phyloP scores from a whole-genome alignment of 37 sponge, comb jelly and placozoan species.

The Cliona cf. orientalis region DNA sequence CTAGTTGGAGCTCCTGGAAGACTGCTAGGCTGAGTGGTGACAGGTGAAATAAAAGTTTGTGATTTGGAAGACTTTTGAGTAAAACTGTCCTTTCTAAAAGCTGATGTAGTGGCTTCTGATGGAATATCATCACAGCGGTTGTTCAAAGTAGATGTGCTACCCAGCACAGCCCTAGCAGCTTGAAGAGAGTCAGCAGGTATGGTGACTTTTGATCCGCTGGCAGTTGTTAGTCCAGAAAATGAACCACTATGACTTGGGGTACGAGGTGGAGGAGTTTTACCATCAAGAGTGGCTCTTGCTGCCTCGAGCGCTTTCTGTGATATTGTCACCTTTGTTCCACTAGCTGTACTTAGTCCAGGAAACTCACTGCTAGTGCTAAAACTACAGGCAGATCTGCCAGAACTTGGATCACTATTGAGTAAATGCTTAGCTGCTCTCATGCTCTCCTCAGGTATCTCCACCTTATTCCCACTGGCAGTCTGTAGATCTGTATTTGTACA shows the following conservation, averaged over 20 bases:
- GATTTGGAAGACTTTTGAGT: too few relatives aligned
- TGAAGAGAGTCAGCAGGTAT: conserved; percentile 14
- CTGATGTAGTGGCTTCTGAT: too few relatives aligned
- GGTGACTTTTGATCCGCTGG: conserved; percentile 55
- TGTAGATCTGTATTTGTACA: conserved; percentile 30
- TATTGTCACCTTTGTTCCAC: conserved; percentile 35
- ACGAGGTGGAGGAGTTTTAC: not conserved
- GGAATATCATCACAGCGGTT: too few relatives aligned
- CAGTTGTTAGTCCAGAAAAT: conserved; percentile 49
- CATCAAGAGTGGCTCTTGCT: conserved; percentile 9
- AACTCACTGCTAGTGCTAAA: not conserved
- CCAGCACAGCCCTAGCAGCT: conserved; percentile 24
- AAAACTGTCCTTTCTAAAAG: too few relatives aligned
- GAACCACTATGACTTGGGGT: not conserved
- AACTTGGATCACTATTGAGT: not conserved
- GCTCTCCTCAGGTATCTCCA: conserved; percentile 7
- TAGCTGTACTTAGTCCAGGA: conserved; percentile 34
- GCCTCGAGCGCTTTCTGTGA: conserved; percentile 23
- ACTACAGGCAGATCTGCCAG: too few relatives aligned
- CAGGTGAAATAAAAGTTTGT: too few relatives aligned
- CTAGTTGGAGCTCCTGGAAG: conserved; percentile 1
- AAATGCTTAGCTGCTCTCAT: conserved; percentile 17
- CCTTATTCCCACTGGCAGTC: conserved; percentile 65
- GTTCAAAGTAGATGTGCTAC: too few relatives aligned
- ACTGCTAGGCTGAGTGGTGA: too few relatives aligned